phyloP scores from a whole-genome alignment of 2,113 vertebrate genomes.

The Bambusicola thoracicus region DNA sequence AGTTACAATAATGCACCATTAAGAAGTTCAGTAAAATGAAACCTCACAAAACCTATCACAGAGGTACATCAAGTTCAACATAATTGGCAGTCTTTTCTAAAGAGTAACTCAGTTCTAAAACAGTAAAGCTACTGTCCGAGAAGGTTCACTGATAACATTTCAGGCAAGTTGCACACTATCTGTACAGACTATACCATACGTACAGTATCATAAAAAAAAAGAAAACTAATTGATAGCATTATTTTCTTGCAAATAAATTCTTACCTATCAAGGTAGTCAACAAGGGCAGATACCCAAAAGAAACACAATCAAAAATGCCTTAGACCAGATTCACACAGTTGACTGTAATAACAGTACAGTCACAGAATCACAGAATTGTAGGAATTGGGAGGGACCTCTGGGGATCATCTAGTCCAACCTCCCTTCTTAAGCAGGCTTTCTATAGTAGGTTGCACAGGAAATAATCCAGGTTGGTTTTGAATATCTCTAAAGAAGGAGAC shows the following conservation, averaged over 20 bases:
- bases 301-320: not conserved
- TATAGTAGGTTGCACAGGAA: too few species aligned
- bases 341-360: not conserved
- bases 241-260: not conserved
- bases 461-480: too few species aligned
- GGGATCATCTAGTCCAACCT: too few species aligned
- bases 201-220: not conserved
- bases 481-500: too few species aligned
- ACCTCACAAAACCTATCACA: not conserved
- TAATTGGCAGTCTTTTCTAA: not conserved
- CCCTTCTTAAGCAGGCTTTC: too few species aligned
- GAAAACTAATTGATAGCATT: not conserved
- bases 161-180: not conserved
- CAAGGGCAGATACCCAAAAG: not conserved
- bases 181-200: not conserved
- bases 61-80: not conserved
- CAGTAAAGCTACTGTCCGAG: not conserved
- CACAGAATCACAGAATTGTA: too few species aligned
- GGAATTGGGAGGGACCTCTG: too few species aligned
- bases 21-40: conserved; percentile 9
- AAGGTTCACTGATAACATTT: not conserved
- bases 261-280: not conserved
- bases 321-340: not conserved
- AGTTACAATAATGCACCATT: not conserved
- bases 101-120: not conserved